Evolutionary conservation across 2,797 vertebrate species (phyloP).

Genomic region (Carapus acus): DNA sequence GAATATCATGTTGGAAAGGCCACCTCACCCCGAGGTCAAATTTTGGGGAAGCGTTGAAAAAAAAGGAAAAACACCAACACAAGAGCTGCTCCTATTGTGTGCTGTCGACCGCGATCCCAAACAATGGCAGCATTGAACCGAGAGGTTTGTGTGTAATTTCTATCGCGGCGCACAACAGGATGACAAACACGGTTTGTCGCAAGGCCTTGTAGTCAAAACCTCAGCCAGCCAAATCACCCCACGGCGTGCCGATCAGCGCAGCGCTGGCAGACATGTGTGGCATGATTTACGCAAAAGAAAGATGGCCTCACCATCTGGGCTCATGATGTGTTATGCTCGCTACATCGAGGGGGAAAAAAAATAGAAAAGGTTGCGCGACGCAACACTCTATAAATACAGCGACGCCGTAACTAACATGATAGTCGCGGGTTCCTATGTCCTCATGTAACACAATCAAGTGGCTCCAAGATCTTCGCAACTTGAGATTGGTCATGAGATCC

Average conservation of each 20-base stretch:
- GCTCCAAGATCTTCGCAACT: slow-evolving; percentile 36
- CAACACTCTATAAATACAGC: slow-evolving; percentile 4
- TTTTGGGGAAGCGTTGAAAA: slow-evolving; percentile 46
- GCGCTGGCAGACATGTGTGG: slow-evolving; percentile 44
- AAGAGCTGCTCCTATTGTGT: slow-evolving; percentile 57
- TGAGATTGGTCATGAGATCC: slow-evolving; percentile 38
- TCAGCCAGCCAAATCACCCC: slow-evolving; percentile 45
- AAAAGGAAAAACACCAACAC: slow-evolving; percentile 43
- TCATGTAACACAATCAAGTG: slow-evolving; percentile 29
- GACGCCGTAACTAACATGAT: slow-evolving; percentile 25
- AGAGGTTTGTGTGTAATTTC: slow-evolving; percentile 45
- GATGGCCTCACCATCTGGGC: slow-evolving; percentile 42
- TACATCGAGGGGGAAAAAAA: slow-evolving; percentile 18
- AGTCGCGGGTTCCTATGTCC: slow-evolving; percentile 22
- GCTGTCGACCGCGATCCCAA: slow-evolving; percentile 34
- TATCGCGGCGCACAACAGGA: slow-evolving; percentile 42
- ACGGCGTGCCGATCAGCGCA: slow-evolving; percentile 25
- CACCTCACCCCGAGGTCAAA: slow-evolving; percentile 53
- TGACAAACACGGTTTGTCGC: slow-evolving; percentile 61
- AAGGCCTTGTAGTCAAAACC: slow-evolving; percentile 53
- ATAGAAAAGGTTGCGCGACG: slow-evolving; percentile 20
- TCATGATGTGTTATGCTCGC: slow-evolving; percentile 9
- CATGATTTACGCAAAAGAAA: slow-evolving; percentile 46
- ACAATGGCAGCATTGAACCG: slow-evolving; percentile 57
- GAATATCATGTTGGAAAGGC: slow-evolving; percentile 52